Evolutionary conservation across 2,797 vertebrate species (phyloP).

Genomic region (Bufotes viridis): DNA sequence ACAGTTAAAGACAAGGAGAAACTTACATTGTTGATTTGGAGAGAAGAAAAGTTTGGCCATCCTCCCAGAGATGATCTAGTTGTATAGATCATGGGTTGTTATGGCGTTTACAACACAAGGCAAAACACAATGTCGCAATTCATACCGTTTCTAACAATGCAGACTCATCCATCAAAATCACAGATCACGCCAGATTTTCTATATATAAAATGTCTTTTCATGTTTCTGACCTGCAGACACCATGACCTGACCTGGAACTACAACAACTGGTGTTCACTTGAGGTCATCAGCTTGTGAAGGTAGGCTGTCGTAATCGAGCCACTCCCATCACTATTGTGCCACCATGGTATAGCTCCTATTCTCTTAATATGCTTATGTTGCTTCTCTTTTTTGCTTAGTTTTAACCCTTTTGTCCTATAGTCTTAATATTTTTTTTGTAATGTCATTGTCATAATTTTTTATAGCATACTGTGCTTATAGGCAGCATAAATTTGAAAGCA

Average conservation of each 20-base stretch:
- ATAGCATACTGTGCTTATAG: too few relatives aligned
- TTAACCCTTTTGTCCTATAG: not conserved
- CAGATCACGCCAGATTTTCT: not conserved
- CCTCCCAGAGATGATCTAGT: not conserved
- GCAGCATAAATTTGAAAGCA: too few relatives aligned
- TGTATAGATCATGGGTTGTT: not conserved
- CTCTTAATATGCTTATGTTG: not conserved
- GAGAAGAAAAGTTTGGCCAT: not conserved
- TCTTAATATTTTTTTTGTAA: not conserved
- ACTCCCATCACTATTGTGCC: not conserved
- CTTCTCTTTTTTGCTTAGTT: not conserved
- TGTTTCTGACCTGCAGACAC: conserved; percentile 33
- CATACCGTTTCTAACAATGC: not conserved
- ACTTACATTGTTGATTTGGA: not conserved
- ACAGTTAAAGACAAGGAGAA: not conserved
- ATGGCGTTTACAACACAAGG: not conserved
- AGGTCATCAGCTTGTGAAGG: conserved; percentile 17
- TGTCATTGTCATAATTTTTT: not conserved
- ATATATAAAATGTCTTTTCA: not conserved
- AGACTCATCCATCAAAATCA: conserved; percentile 11
- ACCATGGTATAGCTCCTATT: not conserved
- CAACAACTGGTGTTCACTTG: conserved; percentile 44
- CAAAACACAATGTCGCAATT: not conserved
- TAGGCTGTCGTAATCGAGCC: not conserved
- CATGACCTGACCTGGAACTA: not conserved